Base-by-base conservation (phyloP, 2,797 vertebrate genomes). In the Emydoidea blandingii region DNA sequence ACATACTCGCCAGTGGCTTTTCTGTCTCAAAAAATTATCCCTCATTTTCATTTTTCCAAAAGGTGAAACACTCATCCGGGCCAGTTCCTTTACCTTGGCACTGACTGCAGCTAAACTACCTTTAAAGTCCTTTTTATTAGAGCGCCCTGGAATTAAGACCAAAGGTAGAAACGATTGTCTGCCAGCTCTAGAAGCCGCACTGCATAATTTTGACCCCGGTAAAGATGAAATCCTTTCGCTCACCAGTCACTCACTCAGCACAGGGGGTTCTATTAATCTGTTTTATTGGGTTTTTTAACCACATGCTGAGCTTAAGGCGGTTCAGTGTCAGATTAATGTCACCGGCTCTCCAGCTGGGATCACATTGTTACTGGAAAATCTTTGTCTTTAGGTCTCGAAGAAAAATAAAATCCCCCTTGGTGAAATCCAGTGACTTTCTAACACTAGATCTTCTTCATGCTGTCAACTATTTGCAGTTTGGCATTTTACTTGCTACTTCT, bases 271-370 rank as follows among this genome's bases (percentile, higher is more conserved):
- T 78, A 16, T 16, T 29, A 9, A 44, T 78, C 74, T 7, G 27
- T 78, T 76, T 47, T 78, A 49, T 5, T 78, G 74, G 25, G 5
- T 8, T 27, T 49, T 78, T 49, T 29, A 27, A 49, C 41, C 74
- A 78, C 44, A 18, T 2, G 44, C 44, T 3, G 12, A 78, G 25
- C 19, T 2, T 18, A 59, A 25, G 2, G 2, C 47, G 2, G 7
- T 16, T 41, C 1, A 6, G 49, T 72, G 41, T 62, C 57, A 54
- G n/a, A 19, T 4, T 19, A 83, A 76, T 47, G 49, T 72, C 3
- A 1, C 7, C 9, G 0, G 0, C 12, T 59, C 72, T 83, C 27
- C n/a, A 65, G 76, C 4, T 0, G 34, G 1, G 8, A 50, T 14
- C 23, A 37, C 5, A 0, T 54, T 83, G n/a, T 65, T 68, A 57